Conservation (phyloP, 2,113 vertebrate species). For the Stegostoma tigrinum region DNA sequence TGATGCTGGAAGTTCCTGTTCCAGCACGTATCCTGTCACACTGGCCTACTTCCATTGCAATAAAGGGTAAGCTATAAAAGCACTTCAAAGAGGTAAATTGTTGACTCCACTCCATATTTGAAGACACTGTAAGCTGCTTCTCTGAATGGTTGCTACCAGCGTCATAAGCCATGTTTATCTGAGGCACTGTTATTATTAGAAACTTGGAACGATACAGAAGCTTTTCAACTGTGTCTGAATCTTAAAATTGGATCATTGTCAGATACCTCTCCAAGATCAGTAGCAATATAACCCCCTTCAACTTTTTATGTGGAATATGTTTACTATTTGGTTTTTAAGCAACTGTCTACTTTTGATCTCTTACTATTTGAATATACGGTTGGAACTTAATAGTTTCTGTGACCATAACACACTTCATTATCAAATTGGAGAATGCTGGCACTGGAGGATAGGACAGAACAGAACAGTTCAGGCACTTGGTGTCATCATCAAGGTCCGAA, state of each 20-base stretch:
- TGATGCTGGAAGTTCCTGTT: background rate
- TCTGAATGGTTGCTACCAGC: slow-evolving; percentile 11
- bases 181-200: background rate
- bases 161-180: background rate
- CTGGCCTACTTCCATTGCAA: background rate
- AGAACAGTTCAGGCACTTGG: background rate
- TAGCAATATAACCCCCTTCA: background rate
- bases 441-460: background rate
- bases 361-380: background rate
- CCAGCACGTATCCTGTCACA: no score
- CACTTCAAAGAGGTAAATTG: background rate
- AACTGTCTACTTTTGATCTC: background rate
- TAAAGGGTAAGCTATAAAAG: slow-evolving; percentile 18
- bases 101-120: background rate
- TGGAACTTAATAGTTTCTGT: background rate
- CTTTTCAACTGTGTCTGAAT: background rate
- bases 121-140: background rate
- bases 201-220: background rate
- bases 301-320: background rate
- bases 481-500: background rate
- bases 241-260: background rate
- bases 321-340: background rate
- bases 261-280: background rate
- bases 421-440: background rate
- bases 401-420: background rate